These are phyloP conservation scores for Clarias pachynema DNA, from an alignment of 2,797 vertebrate species.

Conservation along the genomic window DNA sequence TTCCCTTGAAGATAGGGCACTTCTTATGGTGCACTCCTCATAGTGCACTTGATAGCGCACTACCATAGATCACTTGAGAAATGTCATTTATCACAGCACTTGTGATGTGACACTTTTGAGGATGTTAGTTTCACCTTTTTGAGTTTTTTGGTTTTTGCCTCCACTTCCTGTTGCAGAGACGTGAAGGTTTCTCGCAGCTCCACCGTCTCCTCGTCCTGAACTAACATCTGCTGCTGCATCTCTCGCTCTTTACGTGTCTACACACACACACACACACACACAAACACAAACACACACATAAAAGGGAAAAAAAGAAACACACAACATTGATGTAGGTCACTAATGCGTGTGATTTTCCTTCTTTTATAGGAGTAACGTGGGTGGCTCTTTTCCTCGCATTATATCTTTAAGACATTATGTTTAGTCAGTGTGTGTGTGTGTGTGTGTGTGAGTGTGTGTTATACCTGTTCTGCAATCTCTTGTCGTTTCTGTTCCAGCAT, in stretches of 20 bases:
- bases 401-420: neutral
- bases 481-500: conserved; percentile 91
- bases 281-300: conserved; percentile 55
- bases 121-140: conserved; percentile 82
- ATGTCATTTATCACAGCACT: neutral
- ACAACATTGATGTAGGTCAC: neutral
- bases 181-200: conserved; percentile 87
- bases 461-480: conserved; percentile 91
- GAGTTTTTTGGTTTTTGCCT: conserved; percentile 96
- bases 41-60: neutral
- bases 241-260: conserved; percentile 71
- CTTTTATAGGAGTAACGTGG: neutral
- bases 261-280: conserved; percentile 50
- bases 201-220: conserved; percentile 75
- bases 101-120: neutral
- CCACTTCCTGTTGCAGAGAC: conserved; percentile 93
- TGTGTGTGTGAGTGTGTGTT: neutral
- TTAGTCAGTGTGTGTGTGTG: conserved; percentile 8
- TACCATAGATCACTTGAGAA: neutral
- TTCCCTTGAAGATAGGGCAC: no score
- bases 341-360: neutral
- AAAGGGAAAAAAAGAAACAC: neutral
- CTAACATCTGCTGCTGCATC: conserved; percentile 78
- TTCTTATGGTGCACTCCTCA: neutral
- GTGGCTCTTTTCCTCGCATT: neutral